Conservation (phyloP, 2,888 invertebrate species). For the Perithous albicinctus region DNA sequence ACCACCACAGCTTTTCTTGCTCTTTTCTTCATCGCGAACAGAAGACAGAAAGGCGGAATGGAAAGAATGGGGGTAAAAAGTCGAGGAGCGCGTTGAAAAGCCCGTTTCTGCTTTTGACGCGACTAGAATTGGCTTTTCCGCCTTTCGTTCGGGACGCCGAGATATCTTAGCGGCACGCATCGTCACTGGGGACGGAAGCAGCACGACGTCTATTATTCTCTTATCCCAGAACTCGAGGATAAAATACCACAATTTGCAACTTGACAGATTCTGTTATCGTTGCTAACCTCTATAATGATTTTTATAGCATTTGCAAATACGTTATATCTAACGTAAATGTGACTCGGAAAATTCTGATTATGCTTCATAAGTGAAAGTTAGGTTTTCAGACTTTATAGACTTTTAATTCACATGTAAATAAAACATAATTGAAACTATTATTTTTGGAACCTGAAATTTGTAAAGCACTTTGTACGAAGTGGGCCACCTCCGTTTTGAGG, state of each 20-base stretch:
- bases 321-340: background rate
- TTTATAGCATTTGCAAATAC: background rate
- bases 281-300: background rate
- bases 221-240: background rate
- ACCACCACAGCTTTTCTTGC: slow-evolving; percentile 8
- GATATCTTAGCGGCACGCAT: slow-evolving; percentile 4
- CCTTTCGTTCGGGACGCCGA: slow-evolving; percentile 19
- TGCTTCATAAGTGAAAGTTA: too few relatives aligned
- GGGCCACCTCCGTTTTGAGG: too few relatives aligned
- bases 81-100: slow-evolving; percentile 35
- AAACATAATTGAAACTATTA: too few relatives aligned
- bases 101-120: slow-evolving; percentile 66
- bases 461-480: too few relatives aligned
- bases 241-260: slow-evolving; percentile 30
- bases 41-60: slow-evolving; percentile 31
- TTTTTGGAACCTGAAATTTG: too few relatives aligned
- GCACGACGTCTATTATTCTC: slow-evolving; percentile 30
- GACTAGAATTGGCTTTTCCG: slow-evolving; percentile 64
- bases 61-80: slow-evolving; percentile 29
- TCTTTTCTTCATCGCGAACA: slow-evolving; percentile 45
- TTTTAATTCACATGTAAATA: too few relatives aligned
- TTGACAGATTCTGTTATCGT: background rate
- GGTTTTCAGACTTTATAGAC: too few relatives aligned
- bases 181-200: slow-evolving; percentile 9
- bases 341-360: background rate